Conservation (phyloP, 2,113 vertebrate species). For the Oriolus oriolus region DNA sequence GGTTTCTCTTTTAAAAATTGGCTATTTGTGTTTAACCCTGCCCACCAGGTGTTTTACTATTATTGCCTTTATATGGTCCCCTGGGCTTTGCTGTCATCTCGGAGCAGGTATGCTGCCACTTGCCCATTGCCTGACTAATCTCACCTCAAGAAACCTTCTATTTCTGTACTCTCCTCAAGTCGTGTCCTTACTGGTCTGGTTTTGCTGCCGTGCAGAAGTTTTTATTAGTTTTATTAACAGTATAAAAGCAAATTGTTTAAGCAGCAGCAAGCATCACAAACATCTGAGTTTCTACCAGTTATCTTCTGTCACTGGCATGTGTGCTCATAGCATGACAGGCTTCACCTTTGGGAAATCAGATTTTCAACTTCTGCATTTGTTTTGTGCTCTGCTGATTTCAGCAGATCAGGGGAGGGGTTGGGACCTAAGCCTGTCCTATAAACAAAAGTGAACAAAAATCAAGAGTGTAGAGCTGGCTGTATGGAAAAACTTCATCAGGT, state of each 20-base stretch:
- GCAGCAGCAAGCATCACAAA: not conserved
- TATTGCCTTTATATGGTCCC: not conserved
- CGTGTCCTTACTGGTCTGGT: not conserved
- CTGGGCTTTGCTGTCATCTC: not conserved
- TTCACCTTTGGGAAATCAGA: not conserved
- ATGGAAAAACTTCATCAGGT: not conserved
- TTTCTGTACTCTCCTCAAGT: not conserved
- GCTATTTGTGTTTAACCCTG: not conserved
- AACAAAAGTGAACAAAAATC: not conserved
- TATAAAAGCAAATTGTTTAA: not conserved
- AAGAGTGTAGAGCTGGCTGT: not conserved
- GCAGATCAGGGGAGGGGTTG: accelerated
- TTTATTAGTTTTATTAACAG: not conserved
- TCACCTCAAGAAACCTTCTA: not conserved
- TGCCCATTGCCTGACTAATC: not conserved
- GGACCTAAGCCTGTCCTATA: not conserved
- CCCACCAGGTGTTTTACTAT: not conserved
- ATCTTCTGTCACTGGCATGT: not conserved
- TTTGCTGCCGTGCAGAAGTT: not conserved
- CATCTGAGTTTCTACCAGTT: not conserved
- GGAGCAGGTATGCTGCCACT: not conserved
- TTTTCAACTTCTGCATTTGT: not conserved
- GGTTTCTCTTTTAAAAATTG: not conserved
- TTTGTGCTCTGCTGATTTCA: not conserved
- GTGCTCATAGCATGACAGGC: not conserved